phyloP scores from a whole-genome alignment of 2,113 vertebrate species.

The Sander lucioperca region DNA sequence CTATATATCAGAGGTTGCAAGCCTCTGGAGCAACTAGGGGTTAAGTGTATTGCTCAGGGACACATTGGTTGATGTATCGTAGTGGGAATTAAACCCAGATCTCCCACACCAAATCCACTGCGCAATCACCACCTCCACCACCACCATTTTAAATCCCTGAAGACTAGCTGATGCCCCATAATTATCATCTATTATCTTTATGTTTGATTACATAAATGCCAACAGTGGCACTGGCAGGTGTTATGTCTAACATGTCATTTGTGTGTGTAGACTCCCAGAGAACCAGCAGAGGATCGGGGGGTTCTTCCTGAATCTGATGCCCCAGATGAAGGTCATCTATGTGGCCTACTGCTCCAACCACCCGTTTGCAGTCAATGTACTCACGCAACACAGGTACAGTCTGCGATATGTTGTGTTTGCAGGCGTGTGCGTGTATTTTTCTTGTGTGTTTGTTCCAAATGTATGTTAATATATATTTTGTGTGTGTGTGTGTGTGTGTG shows the following conservation, averaged over 20 bases:
- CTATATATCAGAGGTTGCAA: too few relatives aligned
- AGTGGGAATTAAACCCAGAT: too few relatives aligned
- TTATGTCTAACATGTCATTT: background rate
- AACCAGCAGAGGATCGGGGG: conserved; percentile 94
- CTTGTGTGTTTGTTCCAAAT: background rate
- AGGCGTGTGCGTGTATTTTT: too few relatives aligned
- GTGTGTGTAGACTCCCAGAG: conserved; percentile 89
- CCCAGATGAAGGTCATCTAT: conserved; percentile 93
- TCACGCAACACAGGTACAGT: conserved; percentile 93
- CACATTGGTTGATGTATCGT: too few relatives aligned
- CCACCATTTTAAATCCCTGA: too few relatives aligned
- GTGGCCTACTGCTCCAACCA: conserved; percentile 95
- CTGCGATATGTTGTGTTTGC: background rate
- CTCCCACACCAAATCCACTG: too few relatives aligned
- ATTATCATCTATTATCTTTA: background rate
- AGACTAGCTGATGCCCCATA: background rate
- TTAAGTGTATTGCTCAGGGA: too few relatives aligned
- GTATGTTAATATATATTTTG: background rate
- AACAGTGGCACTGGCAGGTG: background rate
- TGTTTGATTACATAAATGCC: background rate
- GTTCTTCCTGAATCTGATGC: conserved; percentile 93
- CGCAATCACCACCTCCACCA: too few relatives aligned
- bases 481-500: background rate
- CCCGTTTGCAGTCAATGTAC: conserved; percentile 93
- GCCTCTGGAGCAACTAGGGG: too few relatives aligned